These are phyloP conservation scores for Palloptera scutellata DNA, from an alignment of 2,888 invertebrate species.

Conservation along the genomic window DNA sequence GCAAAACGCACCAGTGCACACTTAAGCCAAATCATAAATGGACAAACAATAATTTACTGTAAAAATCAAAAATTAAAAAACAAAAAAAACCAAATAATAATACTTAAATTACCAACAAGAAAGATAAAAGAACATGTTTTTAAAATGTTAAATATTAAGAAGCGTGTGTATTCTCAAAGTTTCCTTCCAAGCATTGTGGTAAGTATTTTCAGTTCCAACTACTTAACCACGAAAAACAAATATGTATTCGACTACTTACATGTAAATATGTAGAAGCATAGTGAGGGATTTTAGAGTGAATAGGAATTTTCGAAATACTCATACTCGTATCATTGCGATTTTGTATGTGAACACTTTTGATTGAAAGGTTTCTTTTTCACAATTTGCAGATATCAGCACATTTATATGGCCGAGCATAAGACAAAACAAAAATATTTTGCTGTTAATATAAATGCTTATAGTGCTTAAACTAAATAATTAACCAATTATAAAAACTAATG, in stretches of 20 bases:
- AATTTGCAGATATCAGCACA: conserved; percentile 58
- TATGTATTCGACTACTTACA: too few relatives aligned
- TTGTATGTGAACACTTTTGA: too few relatives aligned
- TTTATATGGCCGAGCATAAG: conserved; percentile 57
- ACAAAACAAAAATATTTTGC: conserved; percentile 59
- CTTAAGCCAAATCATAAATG: conserved; percentile 44
- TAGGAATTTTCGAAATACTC: too few relatives aligned
- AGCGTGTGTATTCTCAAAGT: too few relatives aligned
- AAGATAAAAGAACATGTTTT: conserved; percentile 5
- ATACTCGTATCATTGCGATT: too few relatives aligned
- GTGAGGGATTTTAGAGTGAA: too few relatives aligned
- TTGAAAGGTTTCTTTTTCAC: conserved; percentile 14
- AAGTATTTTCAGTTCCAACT: too few relatives aligned
- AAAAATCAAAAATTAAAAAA: conserved; percentile 34
- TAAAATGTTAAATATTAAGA: not conserved
- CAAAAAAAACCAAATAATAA: conserved; percentile 28
- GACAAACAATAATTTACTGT: conserved; percentile 44
- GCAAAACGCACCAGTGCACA: conserved; percentile 29
- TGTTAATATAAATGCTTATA: conserved; percentile 56
- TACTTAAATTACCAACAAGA: conserved; percentile 25
- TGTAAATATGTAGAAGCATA: too few relatives aligned
- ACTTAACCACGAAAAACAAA: too few relatives aligned
- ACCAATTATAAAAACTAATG: too few relatives aligned
- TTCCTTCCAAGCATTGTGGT: too few relatives aligned
- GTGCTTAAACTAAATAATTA: conserved; percentile 24